Evolutionary conservation across 2,888 invertebrate genomes (phyloP), one percentile per base, ranked within the genome.

Genomic region (Thalpophila matura): DNA sequence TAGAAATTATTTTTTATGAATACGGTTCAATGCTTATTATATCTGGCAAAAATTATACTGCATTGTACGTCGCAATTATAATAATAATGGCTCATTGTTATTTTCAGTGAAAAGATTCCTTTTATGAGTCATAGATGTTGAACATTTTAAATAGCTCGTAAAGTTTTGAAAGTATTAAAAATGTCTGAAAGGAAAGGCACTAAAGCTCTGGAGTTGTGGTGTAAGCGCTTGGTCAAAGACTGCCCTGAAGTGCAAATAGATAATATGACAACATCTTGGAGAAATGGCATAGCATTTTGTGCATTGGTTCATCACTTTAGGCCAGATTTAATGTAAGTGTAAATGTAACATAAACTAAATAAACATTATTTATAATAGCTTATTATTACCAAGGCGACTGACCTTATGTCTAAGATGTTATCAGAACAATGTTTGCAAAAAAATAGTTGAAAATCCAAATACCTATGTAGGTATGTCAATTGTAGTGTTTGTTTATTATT

Each of bases 201-300:
- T 84, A 98, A 98, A 95, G 98, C 98, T 71, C 92, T 99, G 87
- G 98, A 99, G 93, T 92, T 97, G 81, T 99, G 99, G 99, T 99
- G 99, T 91, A 97, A 97, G 84, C 96, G 97, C 74, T 96, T 98
- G 91, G 97, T 98, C 43, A 97, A 97, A 81, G 98, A 98, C 80
- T 99, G 99, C 91, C 96, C 97, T 29, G 97, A 98, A 84, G 98
- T 99, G 73, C 97, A 97, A 88, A 97, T 99, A 80, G 97, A 97
- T 77, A 99, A 99, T 94, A 98, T 99, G 98, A 98, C 98, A 74
- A 98, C 98, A 72, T 98, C 98, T 9, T 99, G 99, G 98, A 96
- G 98, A 86, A 97, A 98, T 95, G 99, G 99, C 59, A 96, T 99
- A 76, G 99, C 98, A 61, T 99, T 99, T 94, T 99, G 99, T 95